Evolutionary conservation across 2,888 invertebrate species (phyloP), one percentile per base, ranked within the genome.

Genomic region (Villa cingulata): DNA sequence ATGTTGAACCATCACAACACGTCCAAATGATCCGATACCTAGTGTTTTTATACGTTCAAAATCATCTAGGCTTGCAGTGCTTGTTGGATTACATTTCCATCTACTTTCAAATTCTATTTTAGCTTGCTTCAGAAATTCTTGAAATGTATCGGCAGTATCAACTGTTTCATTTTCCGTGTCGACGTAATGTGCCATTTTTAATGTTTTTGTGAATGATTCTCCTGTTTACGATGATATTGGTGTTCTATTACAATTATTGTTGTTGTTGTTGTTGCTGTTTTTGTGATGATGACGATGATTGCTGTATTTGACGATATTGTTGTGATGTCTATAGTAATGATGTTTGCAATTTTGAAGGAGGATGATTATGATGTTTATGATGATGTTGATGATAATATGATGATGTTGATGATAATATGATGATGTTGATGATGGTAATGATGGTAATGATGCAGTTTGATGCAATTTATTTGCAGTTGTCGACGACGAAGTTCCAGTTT

Each of bases 1-100:
- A 72, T 97, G 92, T 75, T 97, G 95, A 40, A 98, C 98, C 68
- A 98, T 89, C 98, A 99, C 98, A 37, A 99, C 98, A 52, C 98
- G 81, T 32, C 98, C 98, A 70, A 99, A 99, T 4, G 96, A 97
- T 51, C 98, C 98, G 16, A 97, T 99, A 48, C 98, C 98, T 61
- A 98, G 78, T 34, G 98, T 99, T 75, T 97, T 97, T 71, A 98
- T 92, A 54, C 97, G 79, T 66, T 99, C 98, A 70, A 98, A 99
- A 70, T 99, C 97, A 63, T 96, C 97, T 66, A 99, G 76, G 62
- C 81, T 78, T 60, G 96, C 94, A 59, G 94, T 96, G 74, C 96
- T 97, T 63, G 87, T 87, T 58, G 87, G 86, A 73, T 88, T 88
- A 71, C 90, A 89, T 72, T 92, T 92, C 95, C 95, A 96, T 78